Conservation (phyloP, 1,140 invertebrate species). For the Caenorhabditis inopinata region DNA sequence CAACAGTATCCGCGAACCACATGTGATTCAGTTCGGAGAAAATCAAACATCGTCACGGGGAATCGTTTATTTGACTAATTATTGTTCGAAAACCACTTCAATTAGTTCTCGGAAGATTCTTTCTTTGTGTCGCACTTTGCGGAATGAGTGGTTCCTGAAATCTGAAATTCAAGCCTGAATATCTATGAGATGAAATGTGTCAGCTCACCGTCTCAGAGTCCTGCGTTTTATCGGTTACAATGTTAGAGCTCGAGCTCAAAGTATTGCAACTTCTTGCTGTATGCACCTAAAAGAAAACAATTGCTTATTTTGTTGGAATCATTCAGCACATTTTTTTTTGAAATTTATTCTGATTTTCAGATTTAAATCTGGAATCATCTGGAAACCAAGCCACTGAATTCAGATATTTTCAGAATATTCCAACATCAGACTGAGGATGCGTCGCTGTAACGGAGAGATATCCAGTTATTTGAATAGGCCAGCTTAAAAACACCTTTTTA, state of each 20-base stretch:
- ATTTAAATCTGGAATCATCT: too few species aligned
- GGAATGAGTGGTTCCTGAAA: constrained; percentile 20
- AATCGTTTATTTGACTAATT: too few species aligned
- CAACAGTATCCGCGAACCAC: not conserved
- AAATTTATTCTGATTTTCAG: too few species aligned
- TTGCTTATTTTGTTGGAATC: too few species aligned
- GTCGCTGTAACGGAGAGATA: too few species aligned
- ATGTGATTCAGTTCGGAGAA: not conserved
- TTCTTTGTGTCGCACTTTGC: not conserved
- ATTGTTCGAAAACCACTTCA: not conserved
- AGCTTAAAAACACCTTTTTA: too few species aligned
- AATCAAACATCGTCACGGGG: not conserved
- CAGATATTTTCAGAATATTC: too few species aligned
- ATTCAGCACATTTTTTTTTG: too few species aligned
- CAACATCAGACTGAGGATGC: too few species aligned
- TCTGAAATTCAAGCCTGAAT: not conserved
- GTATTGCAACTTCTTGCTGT: not conserved
- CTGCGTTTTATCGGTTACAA: not conserved
- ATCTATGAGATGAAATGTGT: not conserved
- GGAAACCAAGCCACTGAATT: too few species aligned
- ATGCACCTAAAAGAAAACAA: not conserved
- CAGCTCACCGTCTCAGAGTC: not conserved
- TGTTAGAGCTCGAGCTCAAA: not conserved
- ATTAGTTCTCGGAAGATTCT: not conserved
- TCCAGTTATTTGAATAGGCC: too few species aligned